These are phyloP conservation scores for Sardinella longiceps DNA, from an alignment of 2,797 vertebrate genomes.

Conservation along the genomic window DNA sequence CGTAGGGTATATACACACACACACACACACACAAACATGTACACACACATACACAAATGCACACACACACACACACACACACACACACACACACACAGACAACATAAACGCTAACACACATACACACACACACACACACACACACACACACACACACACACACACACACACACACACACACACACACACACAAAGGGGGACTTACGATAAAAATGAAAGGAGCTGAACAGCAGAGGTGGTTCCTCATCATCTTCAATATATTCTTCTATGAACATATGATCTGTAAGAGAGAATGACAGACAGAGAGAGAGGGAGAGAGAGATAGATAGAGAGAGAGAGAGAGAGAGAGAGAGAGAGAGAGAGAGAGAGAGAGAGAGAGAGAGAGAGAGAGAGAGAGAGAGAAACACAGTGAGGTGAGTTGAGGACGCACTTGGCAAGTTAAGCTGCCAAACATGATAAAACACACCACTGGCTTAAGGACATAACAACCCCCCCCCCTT, in stretches of 20 bases:
- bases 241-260: constrained; percentile 82
- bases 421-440: neutral
- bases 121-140: constrained; percentile 5
- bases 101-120: too few relatives aligned
- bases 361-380: too few relatives aligned
- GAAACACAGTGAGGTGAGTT: neutral
- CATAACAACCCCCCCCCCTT: neutral
- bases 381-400: neutral
- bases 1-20: too few relatives aligned
- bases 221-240: constrained; percentile 78
- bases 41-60: constrained; percentile 22
- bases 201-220: constrained; percentile 74
- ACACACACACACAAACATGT: neutral
- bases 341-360: too few relatives aligned
- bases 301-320: neutral
- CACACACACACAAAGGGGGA: neutral
- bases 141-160: constrained; percentile 30
- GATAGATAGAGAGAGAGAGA: neutral
- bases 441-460: neutral
- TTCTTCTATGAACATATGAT: constrained; percentile 81
- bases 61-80: constrained; percentile 11
- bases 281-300: constrained; percentile 53
- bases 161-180: neutral
- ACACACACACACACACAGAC: neutral
- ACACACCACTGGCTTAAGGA: constrained; percentile 18